Conservation (phyloP, 2,113 vertebrate genomes). For the Gorsachius goisagi region DNA sequence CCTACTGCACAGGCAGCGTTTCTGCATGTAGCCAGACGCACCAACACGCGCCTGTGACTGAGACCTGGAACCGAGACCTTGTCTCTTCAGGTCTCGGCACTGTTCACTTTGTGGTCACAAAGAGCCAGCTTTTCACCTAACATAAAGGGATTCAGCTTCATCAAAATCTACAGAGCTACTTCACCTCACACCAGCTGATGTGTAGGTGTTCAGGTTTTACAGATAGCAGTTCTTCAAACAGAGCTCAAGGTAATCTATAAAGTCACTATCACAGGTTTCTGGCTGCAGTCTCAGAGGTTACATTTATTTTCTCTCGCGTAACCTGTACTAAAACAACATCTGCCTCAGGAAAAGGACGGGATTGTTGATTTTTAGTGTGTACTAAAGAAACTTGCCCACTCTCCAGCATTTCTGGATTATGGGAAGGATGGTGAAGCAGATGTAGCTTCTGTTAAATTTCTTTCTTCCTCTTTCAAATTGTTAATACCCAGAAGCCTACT, state of each 20-base stretch:
- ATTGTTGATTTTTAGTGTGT: neutral
- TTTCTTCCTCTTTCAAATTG: neutral
- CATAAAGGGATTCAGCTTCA: neutral
- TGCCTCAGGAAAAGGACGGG: neutral
- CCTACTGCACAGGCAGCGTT: neutral
- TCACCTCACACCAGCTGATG: neutral
- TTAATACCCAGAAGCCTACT: neutral
- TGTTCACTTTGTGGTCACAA: neutral
- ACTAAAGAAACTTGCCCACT: neutral
- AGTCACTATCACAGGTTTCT: neutral
- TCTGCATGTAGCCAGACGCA: neutral
- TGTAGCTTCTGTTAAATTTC: neutral
- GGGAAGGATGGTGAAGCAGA: neutral
- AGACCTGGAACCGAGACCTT: neutral
- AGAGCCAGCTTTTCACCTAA: neutral
- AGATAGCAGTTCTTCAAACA: neutral
- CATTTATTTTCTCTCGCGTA: neutral
- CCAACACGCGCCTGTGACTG: rapidly evolving
- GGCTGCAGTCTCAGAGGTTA: neutral
- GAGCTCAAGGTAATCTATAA: neutral
- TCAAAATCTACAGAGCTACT: neutral
- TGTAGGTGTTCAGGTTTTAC: neutral
- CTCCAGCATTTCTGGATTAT: neutral
- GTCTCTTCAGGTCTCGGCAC: neutral
- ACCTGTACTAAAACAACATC: neutral